Conservation (phyloP, 1,140 invertebrate species). For the Diabrotica virgifera region DNA sequence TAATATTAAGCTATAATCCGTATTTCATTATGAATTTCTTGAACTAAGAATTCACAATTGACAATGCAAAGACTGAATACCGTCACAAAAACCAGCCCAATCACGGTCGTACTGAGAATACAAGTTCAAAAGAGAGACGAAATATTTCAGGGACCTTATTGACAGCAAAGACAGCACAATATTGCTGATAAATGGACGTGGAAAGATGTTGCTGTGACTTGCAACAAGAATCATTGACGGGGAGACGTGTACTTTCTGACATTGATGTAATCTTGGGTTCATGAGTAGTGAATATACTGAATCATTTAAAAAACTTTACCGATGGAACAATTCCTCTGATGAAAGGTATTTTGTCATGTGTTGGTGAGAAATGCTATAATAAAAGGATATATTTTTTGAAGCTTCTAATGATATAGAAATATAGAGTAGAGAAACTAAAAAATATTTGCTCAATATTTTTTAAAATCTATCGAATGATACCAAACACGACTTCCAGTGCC, state of each 20-base stretch:
- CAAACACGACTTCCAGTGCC: too few species aligned
- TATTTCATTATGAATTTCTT: too few species aligned
- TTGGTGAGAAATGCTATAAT: background rate
- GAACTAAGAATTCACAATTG: slow-evolving; percentile 9
- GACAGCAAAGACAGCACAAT: slow-evolving; percentile 36
- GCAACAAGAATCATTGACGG: slow-evolving; percentile 15
- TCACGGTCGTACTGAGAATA: slow-evolving; percentile 20
- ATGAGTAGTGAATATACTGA: background rate
- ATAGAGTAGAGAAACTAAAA: too few species aligned
- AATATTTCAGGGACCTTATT: slow-evolving; percentile 26
- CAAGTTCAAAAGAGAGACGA: slow-evolving; percentile 18
- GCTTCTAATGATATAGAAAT: too few species aligned
- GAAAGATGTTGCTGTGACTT: slow-evolving; percentile 28
- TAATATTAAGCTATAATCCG: too few species aligned
- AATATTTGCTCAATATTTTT: too few species aligned
- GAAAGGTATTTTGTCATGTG: background rate
- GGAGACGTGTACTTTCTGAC: background rate
- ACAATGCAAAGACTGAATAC: slow-evolving; percentile 25
- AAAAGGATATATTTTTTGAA: too few species aligned
- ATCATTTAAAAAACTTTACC: background rate
- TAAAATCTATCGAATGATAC: too few species aligned
- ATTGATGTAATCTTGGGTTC: slow-evolving; percentile 3
- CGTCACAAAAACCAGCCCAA: slow-evolving; percentile 37
- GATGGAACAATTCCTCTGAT: background rate
- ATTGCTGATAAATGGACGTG: slow-evolving; percentile 31